A percentile compares a stretch with the other conserved stretches of the same genome.
These are phyloP conservation scores for Drosophila tanythrix DNA, from an alignment of 2,888 invertebrate species.

Conservation along the genomic window DNA sequence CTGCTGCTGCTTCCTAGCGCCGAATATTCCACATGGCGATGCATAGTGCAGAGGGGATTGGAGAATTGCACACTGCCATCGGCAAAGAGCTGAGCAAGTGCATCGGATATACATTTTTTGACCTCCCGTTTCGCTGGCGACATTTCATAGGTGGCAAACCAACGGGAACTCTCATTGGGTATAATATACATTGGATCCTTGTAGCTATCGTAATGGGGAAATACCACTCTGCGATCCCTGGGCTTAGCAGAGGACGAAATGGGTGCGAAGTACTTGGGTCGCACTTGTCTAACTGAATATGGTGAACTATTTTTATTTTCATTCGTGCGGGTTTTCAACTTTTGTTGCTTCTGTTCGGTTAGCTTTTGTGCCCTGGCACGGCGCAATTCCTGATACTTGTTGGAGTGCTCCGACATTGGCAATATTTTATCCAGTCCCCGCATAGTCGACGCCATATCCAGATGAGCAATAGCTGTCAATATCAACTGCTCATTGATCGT, in stretches of 20 bases:
- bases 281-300: constrained; percentile 35
- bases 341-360: neutral
- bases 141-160: constrained; percentile 60
- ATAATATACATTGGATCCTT: constrained; percentile 31
- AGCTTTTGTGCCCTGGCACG: neutral
- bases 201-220: constrained; percentile 28
- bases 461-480: constrained; percentile 80
- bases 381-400: constrained; percentile 20
- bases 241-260: neutral
- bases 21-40: constrained; percentile 30
- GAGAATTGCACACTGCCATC: neutral
- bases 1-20: constrained; percentile 4
- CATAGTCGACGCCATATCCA: constrained; percentile 82
- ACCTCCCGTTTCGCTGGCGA: constrained; percentile 52
- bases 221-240: constrained; percentile 1
- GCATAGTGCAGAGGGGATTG: constrained; percentile 34
- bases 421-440: constrained; percentile 81
- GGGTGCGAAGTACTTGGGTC: constrained; percentile 32
- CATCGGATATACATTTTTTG: constrained; percentile 43
- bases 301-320: constrained; percentile 9
- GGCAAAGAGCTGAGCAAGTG: constrained; percentile 33
- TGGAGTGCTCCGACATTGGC: constrained; percentile 64
- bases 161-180: constrained; percentile 55
- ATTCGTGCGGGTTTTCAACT: accelerated
- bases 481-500: constrained; percentile 82